These are phyloP conservation scores for Catharus fuscescens DNA, from an alignment of 2,113 vertebrate genomes.

Conservation along the genomic window DNA sequence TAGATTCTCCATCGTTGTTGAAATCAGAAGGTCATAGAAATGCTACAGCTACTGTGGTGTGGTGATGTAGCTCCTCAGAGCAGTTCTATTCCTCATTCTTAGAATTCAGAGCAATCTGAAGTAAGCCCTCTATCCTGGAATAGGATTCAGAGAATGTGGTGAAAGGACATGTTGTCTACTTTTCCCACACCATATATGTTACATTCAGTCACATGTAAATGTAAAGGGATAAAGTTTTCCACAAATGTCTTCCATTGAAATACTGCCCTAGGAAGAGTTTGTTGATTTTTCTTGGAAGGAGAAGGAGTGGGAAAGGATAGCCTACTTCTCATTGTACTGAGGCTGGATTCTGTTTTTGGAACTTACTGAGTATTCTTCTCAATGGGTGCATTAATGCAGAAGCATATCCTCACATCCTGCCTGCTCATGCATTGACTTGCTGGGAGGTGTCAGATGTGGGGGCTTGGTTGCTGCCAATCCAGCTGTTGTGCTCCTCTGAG, in stretches of 20 bases:
- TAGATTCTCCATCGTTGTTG: background rate
- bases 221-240: background rate
- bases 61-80: background rate
- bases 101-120: background rate
- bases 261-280: background rate
- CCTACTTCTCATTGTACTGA: background rate
- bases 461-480: background rate
- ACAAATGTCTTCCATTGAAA: background rate
- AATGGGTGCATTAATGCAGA: background rate
- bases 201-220: background rate
- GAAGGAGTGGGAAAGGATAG: background rate
- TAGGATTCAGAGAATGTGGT: background rate
- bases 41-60: background rate
- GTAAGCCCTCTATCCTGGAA: background rate
- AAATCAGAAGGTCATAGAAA: background rate
- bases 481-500: constrained; percentile 28
- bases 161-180: background rate
- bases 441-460: background rate
- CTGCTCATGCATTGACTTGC: background rate
- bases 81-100: background rate
- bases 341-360: background rate
- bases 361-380: background rate
- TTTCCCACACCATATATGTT: background rate
- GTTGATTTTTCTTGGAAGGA: background rate
- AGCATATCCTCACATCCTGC: background rate